Base-by-base conservation (phyloP, 2,113 vertebrate genomes). In the Microtus ochrogaster region DNA sequence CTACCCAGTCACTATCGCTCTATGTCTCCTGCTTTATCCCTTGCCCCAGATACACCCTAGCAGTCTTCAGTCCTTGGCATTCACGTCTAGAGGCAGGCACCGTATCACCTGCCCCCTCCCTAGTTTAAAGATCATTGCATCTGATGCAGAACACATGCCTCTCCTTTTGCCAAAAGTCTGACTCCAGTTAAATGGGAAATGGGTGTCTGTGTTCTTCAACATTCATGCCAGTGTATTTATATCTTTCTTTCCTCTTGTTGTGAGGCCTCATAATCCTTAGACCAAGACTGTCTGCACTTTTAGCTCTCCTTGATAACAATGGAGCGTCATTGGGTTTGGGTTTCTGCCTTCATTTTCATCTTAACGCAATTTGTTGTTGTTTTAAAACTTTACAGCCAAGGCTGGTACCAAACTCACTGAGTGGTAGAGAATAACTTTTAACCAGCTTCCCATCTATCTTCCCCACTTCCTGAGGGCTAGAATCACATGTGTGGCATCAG, bases 331-430 rank as follows among this genome's bases (percentile, higher is more conserved):
- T 26, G 58, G 58, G 58, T 7, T 58, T 58, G 33, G n/a, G n/a
- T 61, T 83, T 95, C 49, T 30, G 76, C 68, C 84, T 95, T 89
- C 79, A 73, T 74, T 94, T 95, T 96, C 55, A 92, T 41, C 61
- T 55, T n/a, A 55, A 78, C 14, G 41, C 13, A 63, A 36, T 68
- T 86, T 49, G 61, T 30, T 66, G 7, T 36, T 36, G 30, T 68
- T 68, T 63, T 22, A 52, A 49, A 47, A 47, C 44, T 30, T 26
- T n/a, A 12, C 24, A 52, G 28, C 44, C 11, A 70, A 86, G 30
- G 19, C 65, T 16, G 44, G 11, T 33, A 47, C 19, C 65, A 68
- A 49, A 66, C 17, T 66, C 61, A 66, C 0, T 36, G 28, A 16
- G 30, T 52, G 9, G 65, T 24, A 49, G 84, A 70, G 41, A 33